Percentiles rank a stretch among this genome's conserved stretches.
Evolutionary conservation across 2,888 invertebrate genomes (phyloP).

Genomic region (Tipula unca): DNA sequence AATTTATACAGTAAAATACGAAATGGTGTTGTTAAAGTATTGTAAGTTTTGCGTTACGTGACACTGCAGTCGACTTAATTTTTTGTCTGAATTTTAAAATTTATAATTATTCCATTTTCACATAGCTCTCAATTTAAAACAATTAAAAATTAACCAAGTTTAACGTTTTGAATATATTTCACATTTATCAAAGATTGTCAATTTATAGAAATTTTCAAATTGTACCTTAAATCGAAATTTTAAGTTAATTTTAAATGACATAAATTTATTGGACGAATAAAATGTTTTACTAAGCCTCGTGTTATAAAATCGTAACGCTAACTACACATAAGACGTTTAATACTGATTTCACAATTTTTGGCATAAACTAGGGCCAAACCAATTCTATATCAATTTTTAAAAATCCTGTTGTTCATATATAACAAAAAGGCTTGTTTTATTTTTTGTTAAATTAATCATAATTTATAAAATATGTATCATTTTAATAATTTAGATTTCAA

Average conservation of each 20-base stretch:
- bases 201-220: too few relatives aligned
- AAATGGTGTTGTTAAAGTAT: neutral
- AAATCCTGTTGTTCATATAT: neutral
- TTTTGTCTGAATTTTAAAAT: too few relatives aligned
- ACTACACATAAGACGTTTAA: neutral
- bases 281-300: too few relatives aligned
- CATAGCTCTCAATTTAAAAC: too few relatives aligned
- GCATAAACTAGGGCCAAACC: neutral
- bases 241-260: too few relatives aligned
- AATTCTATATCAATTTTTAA: neutral
- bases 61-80: too few relatives aligned
- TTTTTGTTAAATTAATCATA: neutral
- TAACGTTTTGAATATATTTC: too few relatives aligned
- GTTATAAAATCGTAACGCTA: neutral
- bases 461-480: neutral
- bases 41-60: neutral
- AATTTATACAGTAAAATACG: neutral
- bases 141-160: too few relatives aligned
- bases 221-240: too few relatives aligned
- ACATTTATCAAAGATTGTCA: too few relatives aligned
- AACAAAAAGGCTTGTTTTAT: neutral
- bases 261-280: too few relatives aligned
- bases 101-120: too few relatives aligned
- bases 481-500: neutral
- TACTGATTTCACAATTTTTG: neutral